Conservation (phyloP, 2,797 vertebrate genomes). For the Darevskia mixta region DNA sequence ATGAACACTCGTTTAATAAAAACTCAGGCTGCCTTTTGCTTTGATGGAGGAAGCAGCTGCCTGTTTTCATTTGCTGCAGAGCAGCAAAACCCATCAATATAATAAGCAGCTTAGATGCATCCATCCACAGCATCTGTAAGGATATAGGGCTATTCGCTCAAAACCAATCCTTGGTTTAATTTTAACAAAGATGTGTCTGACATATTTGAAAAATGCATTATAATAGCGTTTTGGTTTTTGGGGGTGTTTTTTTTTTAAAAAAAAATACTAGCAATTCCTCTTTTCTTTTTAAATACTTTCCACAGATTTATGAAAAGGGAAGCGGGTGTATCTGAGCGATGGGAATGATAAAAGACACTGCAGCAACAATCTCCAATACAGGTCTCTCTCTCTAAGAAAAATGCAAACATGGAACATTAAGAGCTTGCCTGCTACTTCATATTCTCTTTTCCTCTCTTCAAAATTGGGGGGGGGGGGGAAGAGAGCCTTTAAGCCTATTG, state of each 20-base stretch:
- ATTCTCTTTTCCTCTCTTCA: conserved; percentile 55
- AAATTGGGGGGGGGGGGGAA: conserved; percentile 43
- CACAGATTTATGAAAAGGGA: conserved; percentile 74
- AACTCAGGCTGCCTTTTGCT: conserved; percentile 94
- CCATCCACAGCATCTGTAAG: conserved; percentile 88
- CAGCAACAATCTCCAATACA: conserved; percentile 64
- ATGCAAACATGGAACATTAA: conserved; percentile 62
- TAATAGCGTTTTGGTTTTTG: conserved; percentile 71
- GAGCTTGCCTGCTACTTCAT: conserved; percentile 48
- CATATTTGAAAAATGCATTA: conserved; percentile 85
- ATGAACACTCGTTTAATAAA: conserved; percentile 99
- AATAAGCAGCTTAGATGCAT: conserved; percentile 98
- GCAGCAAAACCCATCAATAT: conserved; percentile 98
- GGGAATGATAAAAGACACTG: conserved; percentile 73
- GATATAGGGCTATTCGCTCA: conserved; percentile 93
- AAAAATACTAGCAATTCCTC: conserved; percentile 77
- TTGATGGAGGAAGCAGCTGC: conserved; percentile 93
- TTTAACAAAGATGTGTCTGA: conserved; percentile 89
- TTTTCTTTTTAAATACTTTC: conserved; percentile 81
- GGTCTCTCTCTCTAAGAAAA: conserved; percentile 62
- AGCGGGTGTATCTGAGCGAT: conserved; percentile 70
- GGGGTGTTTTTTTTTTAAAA: conserved; percentile 46
- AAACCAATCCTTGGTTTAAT: conserved; percentile 93
- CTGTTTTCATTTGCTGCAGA: conserved; percentile 88
- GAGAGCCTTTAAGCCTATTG: conserved; percentile 38